Base-by-base conservation (phyloP, 2,888 invertebrate species). In the Tiphia femorata region DNA sequence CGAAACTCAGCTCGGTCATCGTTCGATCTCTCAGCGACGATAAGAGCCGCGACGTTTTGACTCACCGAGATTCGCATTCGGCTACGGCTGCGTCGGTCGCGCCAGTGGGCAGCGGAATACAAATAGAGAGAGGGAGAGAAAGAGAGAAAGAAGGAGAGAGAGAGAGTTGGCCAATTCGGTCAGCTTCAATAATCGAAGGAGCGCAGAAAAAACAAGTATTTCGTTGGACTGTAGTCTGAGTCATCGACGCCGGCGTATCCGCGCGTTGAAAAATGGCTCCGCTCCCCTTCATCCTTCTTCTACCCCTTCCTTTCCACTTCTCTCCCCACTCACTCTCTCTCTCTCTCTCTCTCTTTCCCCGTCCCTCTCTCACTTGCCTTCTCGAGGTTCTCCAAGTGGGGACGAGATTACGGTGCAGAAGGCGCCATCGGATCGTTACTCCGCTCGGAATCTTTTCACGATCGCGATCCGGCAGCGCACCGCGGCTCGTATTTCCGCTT, bases 241-340 rank as follows among this genome's bases (percentile, higher is more conserved):
- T 33, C 33, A 33, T 33, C 33, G n/a, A n/a, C n/a, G 33, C n/a
- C n/a, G 14, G n/a, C 10, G 27, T 27, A 17, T 25, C 14, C 16
- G 16, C 19, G 14, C 17, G 14, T 1, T 5, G 42, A 41, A 16
- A 37, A 37, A 19, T 16, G 37, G 19, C 8, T 37, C 19, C 17
- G 19, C 57, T 67, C 70, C n/a, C n/a, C n/a, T n/a, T n/a, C n/a
- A n/a, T n/a, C n/a, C n/a, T 66, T 59, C 43, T 41, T 19, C 25
- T 38, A 46, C 53, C 29, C 46, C 49, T 47, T 51, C 44, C 44
- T 19, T 47, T 44, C 23, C 47, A n/a, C n/a, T n/a, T n/a, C n/a
- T n/a, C n/a, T n/a, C n/a, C n/a, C n/a, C n/a, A n/a, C n/a, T n/a
- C n/a, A n/a, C n/a, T n/a, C n/a, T n/a, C 41, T 47, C 43, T 21